Percentiles rank a stretch among this genome's conserved stretches.
phyloP scores from a whole-genome alignment of 2,888 invertebrate species.

The Diadegma fenestrale region DNA sequence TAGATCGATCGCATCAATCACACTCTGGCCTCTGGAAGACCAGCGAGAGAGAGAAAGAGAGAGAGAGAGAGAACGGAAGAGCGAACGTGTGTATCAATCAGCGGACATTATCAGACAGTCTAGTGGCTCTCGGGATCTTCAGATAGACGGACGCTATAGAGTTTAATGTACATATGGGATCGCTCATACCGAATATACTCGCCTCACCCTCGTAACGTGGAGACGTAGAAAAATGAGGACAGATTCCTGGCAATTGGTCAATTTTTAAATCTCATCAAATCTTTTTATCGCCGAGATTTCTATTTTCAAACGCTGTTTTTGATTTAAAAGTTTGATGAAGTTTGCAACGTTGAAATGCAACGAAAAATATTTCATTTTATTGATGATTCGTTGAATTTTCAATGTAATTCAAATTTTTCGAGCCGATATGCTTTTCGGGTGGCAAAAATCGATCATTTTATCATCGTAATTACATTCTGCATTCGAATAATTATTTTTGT shows the following conservation, averaged over 20 bases:
- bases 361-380: no score
- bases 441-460: no score
- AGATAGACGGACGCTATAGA: slow-evolving; percentile 33
- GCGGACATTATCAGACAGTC: slow-evolving; percentile 76
- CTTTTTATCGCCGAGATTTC: not conserved
- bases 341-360: no score
- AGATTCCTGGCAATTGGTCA: not conserved
- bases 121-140: slow-evolving; percentile 50
- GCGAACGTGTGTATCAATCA: slow-evolving; percentile 82
- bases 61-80: slow-evolving; percentile 69
- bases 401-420: no score
- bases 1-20: slow-evolving; percentile 83
- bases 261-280: not conserved
- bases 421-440: no score
- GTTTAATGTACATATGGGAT: not conserved
- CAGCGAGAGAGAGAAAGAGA: slow-evolving; percentile 10
- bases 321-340: no score
- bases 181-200: not conserved
- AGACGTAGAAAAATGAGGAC: not conserved
- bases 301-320: no score
- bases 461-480: no score
- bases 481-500: no score
- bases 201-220: not conserved
- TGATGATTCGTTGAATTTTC: no score
- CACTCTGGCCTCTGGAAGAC: slow-evolving; percentile 64